Base-by-base conservation (phyloP, 2,888 invertebrate genomes). In the Cheilosia scutellata region DNA sequence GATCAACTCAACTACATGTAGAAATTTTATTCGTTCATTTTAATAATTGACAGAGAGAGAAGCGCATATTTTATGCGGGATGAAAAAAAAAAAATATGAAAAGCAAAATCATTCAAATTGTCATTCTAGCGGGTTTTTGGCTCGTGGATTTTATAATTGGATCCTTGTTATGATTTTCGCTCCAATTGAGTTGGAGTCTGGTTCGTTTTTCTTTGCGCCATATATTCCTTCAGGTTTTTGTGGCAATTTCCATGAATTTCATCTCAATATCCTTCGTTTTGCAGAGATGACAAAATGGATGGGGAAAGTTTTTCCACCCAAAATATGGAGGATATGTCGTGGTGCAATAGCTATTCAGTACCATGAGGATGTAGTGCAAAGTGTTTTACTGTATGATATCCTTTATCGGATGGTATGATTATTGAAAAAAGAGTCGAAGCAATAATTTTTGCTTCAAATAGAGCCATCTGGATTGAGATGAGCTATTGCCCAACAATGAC, bases 91-190 rank as follows among this genome's bases (percentile, higher is more conserved):
- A 75, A 27, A 47, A 49, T 20, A 2, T 20, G 20, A 20, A 20
- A 20, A 20, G 20, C 31, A 60, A 66, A 7, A 63, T 40, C 4
- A 51, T 20, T 71, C 58, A 71, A 82, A 77, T 65, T 78, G 78
- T 63, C 70, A 78, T 77, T 51, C 53, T 6, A 5, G 25, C 27
- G 44, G 77, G 53, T 20, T 20, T 20, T 20, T 20, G 20, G 20
- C 20, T 20, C 20, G 20, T 4, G 44, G 71, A 47, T 57, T 78
- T 42, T 7, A 65, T 71, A 74, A 78, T 78, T 83, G 74, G 74
- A 78, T 63, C 42, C 78, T 65, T 84, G 79, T 84, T 79, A 63
- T 75, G 74, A 84, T 70, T 51, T 79, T 75, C 75, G 70, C 58
- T 84, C 58, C 58, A 70, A 79, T 60, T 79, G 74, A 16, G 51